Percentiles rank a stretch among this genome's conserved stretches.
These are phyloP conservation scores for Drosophila equinoxialis DNA, from an alignment of 1,140 invertebrate species.

Conservation along the genomic window DNA sequence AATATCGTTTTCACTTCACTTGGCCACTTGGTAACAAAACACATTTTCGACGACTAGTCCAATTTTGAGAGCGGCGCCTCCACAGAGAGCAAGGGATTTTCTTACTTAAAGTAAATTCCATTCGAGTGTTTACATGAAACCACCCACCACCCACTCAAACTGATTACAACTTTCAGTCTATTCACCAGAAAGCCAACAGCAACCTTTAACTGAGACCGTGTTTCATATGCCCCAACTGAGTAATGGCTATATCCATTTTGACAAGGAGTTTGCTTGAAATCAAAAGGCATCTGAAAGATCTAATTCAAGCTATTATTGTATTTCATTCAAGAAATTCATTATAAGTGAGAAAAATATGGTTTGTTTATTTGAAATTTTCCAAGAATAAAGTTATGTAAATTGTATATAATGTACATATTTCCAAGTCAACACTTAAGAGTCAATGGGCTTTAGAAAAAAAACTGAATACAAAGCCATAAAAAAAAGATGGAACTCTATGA, in stretches of 20 bases:
- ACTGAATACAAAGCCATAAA: too few species aligned
- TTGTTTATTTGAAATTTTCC: too few species aligned
- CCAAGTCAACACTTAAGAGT: too few species aligned
- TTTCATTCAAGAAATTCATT: too few species aligned
- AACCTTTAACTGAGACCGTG: not conserved
- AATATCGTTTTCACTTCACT: not conserved
- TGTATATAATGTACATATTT: too few species aligned
- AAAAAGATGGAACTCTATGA: too few species aligned
- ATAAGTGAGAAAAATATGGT: too few species aligned
- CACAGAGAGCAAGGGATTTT: not conserved
- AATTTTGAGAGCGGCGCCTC: not conserved
- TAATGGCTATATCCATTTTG: not conserved
- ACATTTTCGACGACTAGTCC: not conserved
- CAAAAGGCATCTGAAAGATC: too few species aligned
- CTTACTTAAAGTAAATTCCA: constrained; percentile 4
- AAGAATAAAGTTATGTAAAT: too few species aligned
- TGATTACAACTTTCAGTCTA: constrained; percentile 2
- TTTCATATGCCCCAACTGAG: not conserved
- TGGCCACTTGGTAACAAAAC: not conserved
- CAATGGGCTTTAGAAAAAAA: too few species aligned
- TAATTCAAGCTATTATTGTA: too few species aligned
- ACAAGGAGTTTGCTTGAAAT: not conserved
- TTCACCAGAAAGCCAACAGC: not conserved
- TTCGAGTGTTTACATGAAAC: not conserved
- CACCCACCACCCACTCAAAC: not conserved